Percentiles rank a stretch among this genome's conserved stretches.
Conservation (phyloP, 2,797 vertebrate genomes). For the Cuniculus paca region DNA sequence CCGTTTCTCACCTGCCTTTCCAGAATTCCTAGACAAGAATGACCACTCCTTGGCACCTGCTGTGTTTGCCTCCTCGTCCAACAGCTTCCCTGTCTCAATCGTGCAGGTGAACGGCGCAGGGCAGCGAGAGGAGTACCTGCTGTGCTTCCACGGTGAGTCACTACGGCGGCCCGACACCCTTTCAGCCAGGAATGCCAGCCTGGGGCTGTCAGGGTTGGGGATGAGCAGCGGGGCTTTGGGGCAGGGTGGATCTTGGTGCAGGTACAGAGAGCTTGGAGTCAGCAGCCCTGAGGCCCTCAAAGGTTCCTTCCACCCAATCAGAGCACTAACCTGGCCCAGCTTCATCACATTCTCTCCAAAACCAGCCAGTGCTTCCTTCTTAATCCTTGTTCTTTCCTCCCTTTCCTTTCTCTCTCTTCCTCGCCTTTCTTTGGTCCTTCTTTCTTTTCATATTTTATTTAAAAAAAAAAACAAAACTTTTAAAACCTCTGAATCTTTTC, state of each 20-base stretch:
- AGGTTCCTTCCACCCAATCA: too few relatives aligned
- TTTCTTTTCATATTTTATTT: neutral
- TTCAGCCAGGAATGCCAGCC: neutral
- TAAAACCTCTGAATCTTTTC: neutral
- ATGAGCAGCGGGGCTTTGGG: too few relatives aligned
- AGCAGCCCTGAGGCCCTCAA: fast-evolving
- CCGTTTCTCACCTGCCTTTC: neutral
- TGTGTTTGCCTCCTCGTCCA: slow-evolving; percentile 96
- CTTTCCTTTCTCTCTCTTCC: neutral
- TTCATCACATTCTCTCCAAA: neutral
- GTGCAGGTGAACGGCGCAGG: slow-evolving; percentile 96
- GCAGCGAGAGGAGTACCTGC: slow-evolving; percentile 97
- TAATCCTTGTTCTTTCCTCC: neutral
- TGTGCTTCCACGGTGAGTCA: slow-evolving; percentile 96
- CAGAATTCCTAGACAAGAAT: slow-evolving; percentile 99
- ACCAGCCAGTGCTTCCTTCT: neutral
- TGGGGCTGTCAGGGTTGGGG: fast-evolving
- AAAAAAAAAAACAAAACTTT: neutral
- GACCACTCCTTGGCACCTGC: slow-evolving; percentile 97
- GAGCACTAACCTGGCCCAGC: too few relatives aligned
- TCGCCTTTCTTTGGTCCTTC: neutral
- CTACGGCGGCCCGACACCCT: neutral
- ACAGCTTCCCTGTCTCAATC: slow-evolving; percentile 99
- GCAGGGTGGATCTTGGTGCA: neutral
- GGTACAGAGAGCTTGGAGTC: neutral